Evolutionary conservation across 1,140 invertebrate genomes (phyloP).

Genomic region (Danaus plexippus): DNA sequence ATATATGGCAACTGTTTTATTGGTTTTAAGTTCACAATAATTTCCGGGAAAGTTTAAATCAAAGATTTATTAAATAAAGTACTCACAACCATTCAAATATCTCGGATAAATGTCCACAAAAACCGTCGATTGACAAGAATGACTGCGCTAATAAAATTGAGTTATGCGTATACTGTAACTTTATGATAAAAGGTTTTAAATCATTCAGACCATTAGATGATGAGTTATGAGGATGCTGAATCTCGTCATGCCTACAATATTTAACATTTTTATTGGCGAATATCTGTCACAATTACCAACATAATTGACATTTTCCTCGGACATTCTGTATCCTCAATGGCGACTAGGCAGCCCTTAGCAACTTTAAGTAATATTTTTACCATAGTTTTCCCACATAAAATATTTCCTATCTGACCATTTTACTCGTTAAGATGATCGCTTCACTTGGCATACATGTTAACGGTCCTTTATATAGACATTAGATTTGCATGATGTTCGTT

Average conservation of each 20-base stretch:
- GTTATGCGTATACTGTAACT: conserved; percentile 64
- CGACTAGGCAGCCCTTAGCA: conserved; percentile 32
- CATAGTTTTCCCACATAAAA: conserved; percentile 53
- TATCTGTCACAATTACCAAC: conserved; percentile 54
- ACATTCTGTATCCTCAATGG: conserved; percentile 31
- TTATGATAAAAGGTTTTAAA: conserved; percentile 70
- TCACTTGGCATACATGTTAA: conserved; percentile 62
- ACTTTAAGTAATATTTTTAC: conserved; percentile 49
- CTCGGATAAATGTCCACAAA: conserved; percentile 29
- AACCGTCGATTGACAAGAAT: conserved; percentile 51
- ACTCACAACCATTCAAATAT: neutral
- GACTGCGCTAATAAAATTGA: conserved; percentile 66
- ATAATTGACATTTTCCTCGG: conserved; percentile 56
- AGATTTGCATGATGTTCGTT: conserved; percentile 64
- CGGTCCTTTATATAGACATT: conserved; percentile 46
- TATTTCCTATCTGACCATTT: conserved; percentile 64
- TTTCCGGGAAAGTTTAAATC: conserved; percentile 2
- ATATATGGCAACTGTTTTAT: too few relatives aligned
- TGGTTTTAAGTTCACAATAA: too few relatives aligned
- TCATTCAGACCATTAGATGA: conserved; percentile 69
- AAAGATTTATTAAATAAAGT: neutral
- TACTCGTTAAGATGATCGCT: conserved; percentile 62
- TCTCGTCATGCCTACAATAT: conserved; percentile 61
- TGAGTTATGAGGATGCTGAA: conserved; percentile 62
- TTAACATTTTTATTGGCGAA: conserved; percentile 66